Evolutionary conservation across 53 echinoderm and acorn worm species (phyloP).

Genomic region (Glandiceps talaboti): DNA sequence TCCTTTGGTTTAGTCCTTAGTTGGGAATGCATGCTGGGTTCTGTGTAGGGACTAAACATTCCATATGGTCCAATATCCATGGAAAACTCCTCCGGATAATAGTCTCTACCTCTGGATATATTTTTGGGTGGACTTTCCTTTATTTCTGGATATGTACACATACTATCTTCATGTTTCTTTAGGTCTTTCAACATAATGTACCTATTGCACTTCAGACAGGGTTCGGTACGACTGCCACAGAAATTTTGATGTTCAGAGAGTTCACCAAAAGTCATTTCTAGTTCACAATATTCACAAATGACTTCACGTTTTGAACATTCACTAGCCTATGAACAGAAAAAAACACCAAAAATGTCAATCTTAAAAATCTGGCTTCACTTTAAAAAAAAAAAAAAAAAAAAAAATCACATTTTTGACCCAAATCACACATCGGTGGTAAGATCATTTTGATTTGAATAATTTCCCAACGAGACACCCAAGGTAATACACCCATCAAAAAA

Average conservation of each 20-base stretch:
- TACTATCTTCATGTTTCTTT: conserved; percentile 37
- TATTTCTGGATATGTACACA: conserved; percentile 33
- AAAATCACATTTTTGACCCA: no score
- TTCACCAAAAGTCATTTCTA: conserved; percentile 43
- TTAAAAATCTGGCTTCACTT: no score
- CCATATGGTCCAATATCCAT: neutral
- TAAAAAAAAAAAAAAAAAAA: no score
- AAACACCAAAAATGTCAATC: no score
- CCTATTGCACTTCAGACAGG: conserved; percentile 51
- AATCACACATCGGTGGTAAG: no score
- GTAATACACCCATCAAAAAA: no score
- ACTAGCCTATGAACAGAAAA: conserved; percentile 22
- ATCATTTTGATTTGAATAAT: no score
- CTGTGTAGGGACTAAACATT: neutral
- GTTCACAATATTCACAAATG: conserved; percentile 76
- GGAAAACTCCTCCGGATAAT: neutral
- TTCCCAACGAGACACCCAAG: no score
- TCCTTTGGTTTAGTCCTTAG: neutral
- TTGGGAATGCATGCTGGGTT: neutral
- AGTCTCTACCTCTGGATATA: neutral
- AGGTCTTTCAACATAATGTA: conserved; percentile 67
- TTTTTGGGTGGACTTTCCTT: neutral
- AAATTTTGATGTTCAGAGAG: conserved; percentile 56
- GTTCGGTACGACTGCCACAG: conserved; percentile 89
- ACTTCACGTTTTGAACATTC: conserved; percentile 41